These are phyloP conservation scores for Dendrocopos noguchii DNA, from an alignment of 2,113 vertebrate genomes.

Conservation along the genomic window DNA sequence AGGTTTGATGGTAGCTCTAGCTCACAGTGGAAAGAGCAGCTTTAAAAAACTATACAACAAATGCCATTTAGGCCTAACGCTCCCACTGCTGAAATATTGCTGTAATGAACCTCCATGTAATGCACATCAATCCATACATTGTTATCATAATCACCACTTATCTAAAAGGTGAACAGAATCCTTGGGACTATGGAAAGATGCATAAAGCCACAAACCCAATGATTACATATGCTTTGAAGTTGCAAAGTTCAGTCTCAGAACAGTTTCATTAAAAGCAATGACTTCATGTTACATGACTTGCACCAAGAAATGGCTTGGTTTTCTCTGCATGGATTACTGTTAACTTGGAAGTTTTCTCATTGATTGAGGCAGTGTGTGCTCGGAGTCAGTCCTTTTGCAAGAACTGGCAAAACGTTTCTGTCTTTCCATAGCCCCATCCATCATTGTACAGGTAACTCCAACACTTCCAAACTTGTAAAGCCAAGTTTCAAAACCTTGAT, in stretches of 20 bases:
- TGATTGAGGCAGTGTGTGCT: neutral
- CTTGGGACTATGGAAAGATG: neutral
- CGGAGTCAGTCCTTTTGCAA: neutral
- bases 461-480: neutral
- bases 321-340: neutral
- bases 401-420: neutral
- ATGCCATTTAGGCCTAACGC: neutral
- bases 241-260: neutral
- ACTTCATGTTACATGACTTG: neutral
- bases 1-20: neutral
- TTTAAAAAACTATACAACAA: constrained; percentile 2
- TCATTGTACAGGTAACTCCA: neutral
- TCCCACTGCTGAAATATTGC: neutral
- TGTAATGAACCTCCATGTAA: neutral
- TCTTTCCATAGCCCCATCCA: neutral
- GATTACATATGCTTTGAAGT: neutral
- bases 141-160: constrained; percentile 2
- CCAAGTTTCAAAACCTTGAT: neutral
- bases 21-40: neutral
- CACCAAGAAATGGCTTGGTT: neutral
- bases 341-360: neutral
- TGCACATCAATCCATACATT: neutral
- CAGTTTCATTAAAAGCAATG: constrained; percentile 2
- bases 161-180: neutral
- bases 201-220: neutral